Conservation (phyloP, 37 sponge, comb jelly and placozoan species). For the Ephydatia muelleri region DNA sequence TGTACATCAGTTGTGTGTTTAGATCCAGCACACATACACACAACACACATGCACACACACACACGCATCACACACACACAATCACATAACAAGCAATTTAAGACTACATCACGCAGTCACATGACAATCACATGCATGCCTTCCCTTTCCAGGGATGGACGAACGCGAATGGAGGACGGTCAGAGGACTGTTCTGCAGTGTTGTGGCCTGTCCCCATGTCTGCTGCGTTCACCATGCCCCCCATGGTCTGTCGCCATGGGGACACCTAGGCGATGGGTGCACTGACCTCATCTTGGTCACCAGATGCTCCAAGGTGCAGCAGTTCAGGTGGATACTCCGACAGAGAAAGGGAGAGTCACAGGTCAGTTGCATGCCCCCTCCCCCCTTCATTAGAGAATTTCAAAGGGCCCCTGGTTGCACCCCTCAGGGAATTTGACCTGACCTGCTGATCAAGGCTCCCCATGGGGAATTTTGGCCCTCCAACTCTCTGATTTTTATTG, state of each 20-base stretch:
- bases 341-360: constrained; percentile 41
- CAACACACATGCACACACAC: not conserved
- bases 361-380: constrained; percentile 12
- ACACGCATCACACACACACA: not conserved
- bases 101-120: too few species aligned
- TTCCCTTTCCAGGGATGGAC: constrained; percentile 54
- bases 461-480: too few species aligned
- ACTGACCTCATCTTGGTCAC: constrained; percentile 65
- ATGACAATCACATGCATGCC: too few species aligned
- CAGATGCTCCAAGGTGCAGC: constrained; percentile 30
- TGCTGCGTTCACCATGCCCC: constrained; percentile 56
- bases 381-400: not conserved
- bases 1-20: too few species aligned
- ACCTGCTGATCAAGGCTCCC: too few species aligned
- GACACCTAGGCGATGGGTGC: constrained; percentile 83
- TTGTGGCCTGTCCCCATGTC: constrained; percentile 55
- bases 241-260: constrained; percentile 69
- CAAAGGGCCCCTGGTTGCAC: too few species aligned
- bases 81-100: not conserved
- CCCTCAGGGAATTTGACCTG: too few species aligned
- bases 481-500: too few species aligned
- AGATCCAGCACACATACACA: not conserved
- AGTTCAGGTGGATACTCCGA: constrained; percentile 42
- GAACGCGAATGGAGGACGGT: constrained; percentile 60
- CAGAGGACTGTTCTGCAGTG: constrained; percentile 50